Evolutionary conservation across 2,113 vertebrate genomes (phyloP).

Genomic region (Procapra przewalskii): DNA sequence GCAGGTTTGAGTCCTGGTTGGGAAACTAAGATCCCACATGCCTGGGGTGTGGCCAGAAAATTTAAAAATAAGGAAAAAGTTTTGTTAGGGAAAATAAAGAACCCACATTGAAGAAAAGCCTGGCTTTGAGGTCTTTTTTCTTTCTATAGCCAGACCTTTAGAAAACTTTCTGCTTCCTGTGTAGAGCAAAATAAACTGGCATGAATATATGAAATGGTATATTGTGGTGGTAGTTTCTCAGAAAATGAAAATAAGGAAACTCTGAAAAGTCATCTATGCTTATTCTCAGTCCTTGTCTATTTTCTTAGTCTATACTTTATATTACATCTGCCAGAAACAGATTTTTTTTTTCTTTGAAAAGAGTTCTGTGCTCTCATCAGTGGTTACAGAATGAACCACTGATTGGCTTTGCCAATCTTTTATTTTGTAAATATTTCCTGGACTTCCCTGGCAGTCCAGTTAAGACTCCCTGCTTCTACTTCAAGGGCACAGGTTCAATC

Average conservation of each 20-base stretch:
- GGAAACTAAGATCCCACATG: neutral
- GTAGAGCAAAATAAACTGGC: neutral
- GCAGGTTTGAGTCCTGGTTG: neutral
- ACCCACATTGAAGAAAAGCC: neutral
- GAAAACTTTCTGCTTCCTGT: conserved; percentile 1
- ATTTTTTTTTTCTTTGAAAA: neutral
- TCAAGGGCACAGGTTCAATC: neutral
- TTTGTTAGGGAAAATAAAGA: conserved; percentile 8
- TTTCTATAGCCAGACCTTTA: neutral
- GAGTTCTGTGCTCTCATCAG: neutral
- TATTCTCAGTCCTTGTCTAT: neutral
- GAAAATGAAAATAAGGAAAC: neutral
- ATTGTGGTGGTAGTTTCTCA: neutral
- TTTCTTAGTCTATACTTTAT: neutral
- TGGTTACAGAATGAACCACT: neutral
- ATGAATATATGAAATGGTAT: neutral
- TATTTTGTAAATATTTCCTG: conserved; percentile 1
- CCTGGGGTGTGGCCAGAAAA: neutral
- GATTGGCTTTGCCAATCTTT: neutral
- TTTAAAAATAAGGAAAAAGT: neutral
- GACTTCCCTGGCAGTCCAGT: neutral
- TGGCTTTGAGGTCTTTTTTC: neutral
- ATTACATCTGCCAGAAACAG: neutral
- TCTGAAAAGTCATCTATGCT: neutral
- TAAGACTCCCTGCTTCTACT: neutral